Conservation (phyloP, 2,113 vertebrate species). For the Neodontobutis hainanensis region DNA sequence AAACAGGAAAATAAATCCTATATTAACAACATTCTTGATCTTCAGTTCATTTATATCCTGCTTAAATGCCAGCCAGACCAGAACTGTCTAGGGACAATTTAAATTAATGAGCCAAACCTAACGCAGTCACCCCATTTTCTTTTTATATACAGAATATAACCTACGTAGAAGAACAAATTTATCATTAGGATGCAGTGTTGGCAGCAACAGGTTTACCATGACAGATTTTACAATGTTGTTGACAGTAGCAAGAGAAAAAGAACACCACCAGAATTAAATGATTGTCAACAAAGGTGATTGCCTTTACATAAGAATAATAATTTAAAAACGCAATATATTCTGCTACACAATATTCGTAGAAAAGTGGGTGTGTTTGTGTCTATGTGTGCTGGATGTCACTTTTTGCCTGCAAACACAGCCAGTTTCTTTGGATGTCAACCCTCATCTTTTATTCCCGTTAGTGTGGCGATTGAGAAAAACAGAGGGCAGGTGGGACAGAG, state of each 20-base stretch:
- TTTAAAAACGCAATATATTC: slow-evolving; percentile 63
- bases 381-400: slow-evolving; percentile 27
- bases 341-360: slow-evolving; percentile 64
- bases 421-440: slow-evolving; percentile 73
- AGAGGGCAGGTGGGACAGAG: slow-evolving; percentile 20
- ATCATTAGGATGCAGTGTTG: slow-evolving; percentile 50
- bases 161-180: slow-evolving; percentile 63
- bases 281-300: slow-evolving; percentile 77
- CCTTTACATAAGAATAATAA: slow-evolving; percentile 69
- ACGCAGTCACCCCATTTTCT: slow-evolving; percentile 63
- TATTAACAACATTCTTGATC: slow-evolving; percentile 72
- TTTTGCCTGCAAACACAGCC: slow-evolving; percentile 49
- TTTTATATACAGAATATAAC: slow-evolving; percentile 74
- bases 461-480: slow-evolving; percentile 21
- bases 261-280: slow-evolving; percentile 65
- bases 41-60: slow-evolving; percentile 39
- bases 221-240: slow-evolving; percentile 30
- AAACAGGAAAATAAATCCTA: slow-evolving; percentile 69
- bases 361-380: slow-evolving; percentile 22
- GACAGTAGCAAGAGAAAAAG: slow-evolving; percentile 20
- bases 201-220: slow-evolving; percentile 49
- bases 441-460: slow-evolving; percentile 54
- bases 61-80: slow-evolving; percentile 5
- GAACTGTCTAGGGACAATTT: slow-evolving; percentile 56
- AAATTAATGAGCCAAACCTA: slow-evolving; percentile 73